Conservation (phyloP, 2,888 invertebrate species). For the Dendrolimus pini region DNA sequence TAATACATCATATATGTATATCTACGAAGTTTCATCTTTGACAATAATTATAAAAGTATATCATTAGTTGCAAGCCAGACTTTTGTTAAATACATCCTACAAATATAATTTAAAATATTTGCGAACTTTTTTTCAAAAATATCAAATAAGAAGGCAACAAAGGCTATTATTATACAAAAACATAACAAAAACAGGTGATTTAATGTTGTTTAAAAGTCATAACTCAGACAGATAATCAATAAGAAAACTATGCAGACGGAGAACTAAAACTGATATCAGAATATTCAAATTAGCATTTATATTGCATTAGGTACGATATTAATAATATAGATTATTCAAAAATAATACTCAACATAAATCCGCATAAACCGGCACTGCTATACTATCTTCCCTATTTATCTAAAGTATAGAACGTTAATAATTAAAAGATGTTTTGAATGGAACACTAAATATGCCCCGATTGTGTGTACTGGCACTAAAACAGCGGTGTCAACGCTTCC, state of each 20-base stretch:
- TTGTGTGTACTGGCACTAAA: slow-evolving; percentile 30
- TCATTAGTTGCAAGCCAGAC: too few species aligned
- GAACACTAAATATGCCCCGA: slow-evolving; percentile 42
- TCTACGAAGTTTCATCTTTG: too few species aligned
- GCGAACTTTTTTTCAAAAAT: too few species aligned
- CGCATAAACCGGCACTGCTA: slow-evolving; percentile 16
- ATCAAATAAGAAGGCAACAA: too few species aligned
- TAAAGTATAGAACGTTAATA: slow-evolving; percentile 36
- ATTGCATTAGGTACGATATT: background rate
- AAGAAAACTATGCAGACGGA: background rate
- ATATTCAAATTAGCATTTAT: slow-evolving; percentile 1
- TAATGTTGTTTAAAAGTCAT: too few species aligned
- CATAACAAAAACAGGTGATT: too few species aligned
- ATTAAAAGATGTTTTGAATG: slow-evolving; percentile 51
- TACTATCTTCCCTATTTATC: slow-evolving; percentile 42
- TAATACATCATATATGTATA: too few species aligned
- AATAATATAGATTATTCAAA: background rate
- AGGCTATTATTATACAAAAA: too few species aligned
- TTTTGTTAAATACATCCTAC: too few species aligned
- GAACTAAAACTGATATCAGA: slow-evolving; percentile 4
- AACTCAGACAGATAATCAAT: too few species aligned
- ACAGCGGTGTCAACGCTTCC: slow-evolving; percentile 37
- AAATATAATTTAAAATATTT: too few species aligned
- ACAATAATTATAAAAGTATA: too few species aligned
- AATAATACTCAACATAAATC: slow-evolving; percentile 8